Percentiles rank a stretch among this genome's conserved stretches.
Evolutionary conservation across 2,797 vertebrate genomes (phyloP).

Genomic region (Coilia nasus): DNA sequence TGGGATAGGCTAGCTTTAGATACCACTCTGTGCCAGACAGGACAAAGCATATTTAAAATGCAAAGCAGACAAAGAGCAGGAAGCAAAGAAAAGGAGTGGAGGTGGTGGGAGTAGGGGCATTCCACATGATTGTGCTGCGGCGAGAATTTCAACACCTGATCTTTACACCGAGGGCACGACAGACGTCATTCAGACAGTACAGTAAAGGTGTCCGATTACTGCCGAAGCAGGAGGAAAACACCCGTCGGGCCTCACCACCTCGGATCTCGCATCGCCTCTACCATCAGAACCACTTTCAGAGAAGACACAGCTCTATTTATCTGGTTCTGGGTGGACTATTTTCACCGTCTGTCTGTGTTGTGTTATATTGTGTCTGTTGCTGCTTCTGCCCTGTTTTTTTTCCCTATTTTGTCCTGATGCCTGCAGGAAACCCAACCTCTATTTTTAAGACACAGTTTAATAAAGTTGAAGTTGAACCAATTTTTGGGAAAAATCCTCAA

Average conservation of each 20-base stretch:
- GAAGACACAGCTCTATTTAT: neutral
- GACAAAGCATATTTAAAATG: neutral
- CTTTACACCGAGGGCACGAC: neutral
- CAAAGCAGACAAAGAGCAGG: constrained; percentile 15
- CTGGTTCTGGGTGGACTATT: too few relatives aligned
- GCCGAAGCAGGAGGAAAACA: neutral
- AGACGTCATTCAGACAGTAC: constrained; percentile 2
- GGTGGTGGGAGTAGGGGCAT: neutral
- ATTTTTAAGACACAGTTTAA: too few relatives aligned
- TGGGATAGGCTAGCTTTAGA: neutral
- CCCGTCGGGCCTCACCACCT: neutral
- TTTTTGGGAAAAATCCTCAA: neutral
- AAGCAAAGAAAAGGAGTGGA: neutral
- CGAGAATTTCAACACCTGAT: constrained; percentile 22
- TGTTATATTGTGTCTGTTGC: too few relatives aligned
- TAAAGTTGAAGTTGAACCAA: neutral
- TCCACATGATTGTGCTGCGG: constrained; percentile 5
- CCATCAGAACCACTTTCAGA: neutral
- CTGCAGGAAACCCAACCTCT: too few relatives aligned
- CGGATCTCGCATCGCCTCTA: neutral
- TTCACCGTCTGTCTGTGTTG: too few relatives aligned
- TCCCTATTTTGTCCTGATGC: too few relatives aligned
- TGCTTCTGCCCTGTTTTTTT: too few relatives aligned
- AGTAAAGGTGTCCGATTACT: neutral
- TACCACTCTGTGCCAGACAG: neutral